Conservation (phyloP, 2,113 vertebrate genomes). For the Nothobranchius furzeri region DNA sequence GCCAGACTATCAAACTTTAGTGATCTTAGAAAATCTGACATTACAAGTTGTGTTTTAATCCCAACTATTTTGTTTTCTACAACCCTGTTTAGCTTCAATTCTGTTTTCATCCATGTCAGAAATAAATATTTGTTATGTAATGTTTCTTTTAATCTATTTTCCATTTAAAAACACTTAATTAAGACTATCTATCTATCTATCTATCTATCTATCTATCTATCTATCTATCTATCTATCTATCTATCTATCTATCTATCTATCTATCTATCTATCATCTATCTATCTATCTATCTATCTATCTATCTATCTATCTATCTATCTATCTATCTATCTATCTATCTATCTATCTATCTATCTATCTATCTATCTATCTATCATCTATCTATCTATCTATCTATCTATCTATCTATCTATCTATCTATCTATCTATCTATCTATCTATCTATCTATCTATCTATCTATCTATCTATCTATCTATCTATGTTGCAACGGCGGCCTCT, state of each 20-base stretch:
- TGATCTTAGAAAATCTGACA: background rate
- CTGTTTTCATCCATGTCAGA: too few species aligned
- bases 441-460: slow-evolving; percentile 6
- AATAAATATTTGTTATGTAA: too few species aligned
- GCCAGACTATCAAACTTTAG: background rate
- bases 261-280: slow-evolving; percentile 14
- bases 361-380: background rate
- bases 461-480: background rate
- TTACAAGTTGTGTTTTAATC: background rate
- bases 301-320: slow-evolving; percentile 8
- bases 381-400: background rate
- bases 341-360: slow-evolving; percentile 3
- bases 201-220: too few species aligned
- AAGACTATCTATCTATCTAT: too few species aligned
- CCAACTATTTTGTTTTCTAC: too few species aligned
- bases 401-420: slow-evolving; percentile 26
- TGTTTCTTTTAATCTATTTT: too few species aligned
- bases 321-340: slow-evolving; percentile 7
- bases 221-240: too few species aligned
- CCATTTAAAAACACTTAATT: background rate
- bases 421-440: slow-evolving; percentile 8
- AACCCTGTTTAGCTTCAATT: too few species aligned
- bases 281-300: slow-evolving; percentile 9
- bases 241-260: slow-evolving; percentile 21
- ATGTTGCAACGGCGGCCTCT: slow-evolving; percentile 26